phyloP scores from a whole-genome alignment of 2,888 invertebrate genomes.

The Ditylenchus weischeri region DNA sequence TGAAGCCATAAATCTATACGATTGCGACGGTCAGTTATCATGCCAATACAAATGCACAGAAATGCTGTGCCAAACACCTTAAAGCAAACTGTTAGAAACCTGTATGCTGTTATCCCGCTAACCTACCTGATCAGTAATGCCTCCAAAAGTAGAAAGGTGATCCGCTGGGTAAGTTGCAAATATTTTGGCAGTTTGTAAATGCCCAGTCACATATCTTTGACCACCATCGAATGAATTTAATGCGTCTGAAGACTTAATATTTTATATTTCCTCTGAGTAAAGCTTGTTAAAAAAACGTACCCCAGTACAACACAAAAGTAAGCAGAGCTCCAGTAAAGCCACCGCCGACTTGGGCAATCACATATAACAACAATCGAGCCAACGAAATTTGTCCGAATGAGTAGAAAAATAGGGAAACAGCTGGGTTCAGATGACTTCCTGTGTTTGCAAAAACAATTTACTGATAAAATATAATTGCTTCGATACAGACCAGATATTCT shows the following conservation, averaged over 20 bases:
- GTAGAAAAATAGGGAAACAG: constrained; percentile 27
- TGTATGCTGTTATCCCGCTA: too few species aligned
- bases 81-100: background rate
- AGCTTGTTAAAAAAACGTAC: constrained; percentile 23
- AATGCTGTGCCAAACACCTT: constrained; percentile 49
- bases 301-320: constrained; percentile 63
- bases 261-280: background rate
- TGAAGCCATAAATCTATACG: constrained; percentile 43
- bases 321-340: constrained; percentile 45
- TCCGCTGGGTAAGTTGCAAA: constrained; percentile 23
- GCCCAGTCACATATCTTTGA: constrained; percentile 17
- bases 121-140: constrained; percentile 48
- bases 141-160: constrained; percentile 45
- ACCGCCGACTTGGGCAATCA: constrained; percentile 28
- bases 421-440: constrained; percentile 40
- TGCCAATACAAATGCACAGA: constrained; percentile 47
- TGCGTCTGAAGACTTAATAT: constrained; percentile 15
- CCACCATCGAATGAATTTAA: constrained; percentile 23
- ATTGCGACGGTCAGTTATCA: constrained; percentile 48
- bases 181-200: constrained; percentile 12
- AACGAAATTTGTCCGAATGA: constrained; percentile 26
- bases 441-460: constrained; percentile 12
- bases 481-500: constrained; percentile 34
- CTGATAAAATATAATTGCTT: background rate
- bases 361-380: constrained; percentile 20